Evolutionary conservation across 2,797 vertebrate genomes (phyloP).

Genomic region (Peromyscus melanophrys): DNA sequence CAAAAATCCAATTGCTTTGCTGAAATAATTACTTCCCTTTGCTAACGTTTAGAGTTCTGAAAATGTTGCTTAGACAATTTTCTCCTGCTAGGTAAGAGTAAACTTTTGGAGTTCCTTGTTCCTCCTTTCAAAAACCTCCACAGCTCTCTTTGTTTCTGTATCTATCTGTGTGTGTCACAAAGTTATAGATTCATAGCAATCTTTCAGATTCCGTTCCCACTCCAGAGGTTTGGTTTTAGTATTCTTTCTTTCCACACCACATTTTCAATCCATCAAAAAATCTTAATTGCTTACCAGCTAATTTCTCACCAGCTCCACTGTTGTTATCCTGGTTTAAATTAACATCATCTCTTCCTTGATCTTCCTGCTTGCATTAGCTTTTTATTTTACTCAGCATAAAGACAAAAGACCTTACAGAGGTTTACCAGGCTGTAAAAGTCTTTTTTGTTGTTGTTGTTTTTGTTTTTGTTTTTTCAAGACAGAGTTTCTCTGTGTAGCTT

Average conservation of each 20-base stretch:
- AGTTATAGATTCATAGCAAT: not conserved
- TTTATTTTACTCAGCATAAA: not conserved
- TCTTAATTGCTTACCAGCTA: not conserved
- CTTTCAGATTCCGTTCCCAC: not conserved
- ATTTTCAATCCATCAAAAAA: not conserved
- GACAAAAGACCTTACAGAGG: not conserved
- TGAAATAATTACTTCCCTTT: not conserved
- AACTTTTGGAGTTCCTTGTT: not conserved
- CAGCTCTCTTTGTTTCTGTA: not conserved
- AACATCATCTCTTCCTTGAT: not conserved
- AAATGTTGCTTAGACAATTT: slow-evolving; percentile 7
- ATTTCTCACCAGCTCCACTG: not conserved
- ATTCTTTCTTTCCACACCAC: not conserved
- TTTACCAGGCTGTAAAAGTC: not conserved
- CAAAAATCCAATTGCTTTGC: slow-evolving; percentile 18
- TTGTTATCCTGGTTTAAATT: not conserved
- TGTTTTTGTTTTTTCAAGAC: no score
- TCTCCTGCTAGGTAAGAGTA: not conserved
- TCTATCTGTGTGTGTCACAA: not conserved
- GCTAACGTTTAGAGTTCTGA: not conserved
- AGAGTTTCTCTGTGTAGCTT: no score
- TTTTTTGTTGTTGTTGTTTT: no score
- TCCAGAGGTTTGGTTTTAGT: not conserved
- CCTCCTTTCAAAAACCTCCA: not conserved
- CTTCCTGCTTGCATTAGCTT: not conserved